Base-by-base conservation (phyloP, 2,888 invertebrate species). In the Escarpia spicata region DNA sequence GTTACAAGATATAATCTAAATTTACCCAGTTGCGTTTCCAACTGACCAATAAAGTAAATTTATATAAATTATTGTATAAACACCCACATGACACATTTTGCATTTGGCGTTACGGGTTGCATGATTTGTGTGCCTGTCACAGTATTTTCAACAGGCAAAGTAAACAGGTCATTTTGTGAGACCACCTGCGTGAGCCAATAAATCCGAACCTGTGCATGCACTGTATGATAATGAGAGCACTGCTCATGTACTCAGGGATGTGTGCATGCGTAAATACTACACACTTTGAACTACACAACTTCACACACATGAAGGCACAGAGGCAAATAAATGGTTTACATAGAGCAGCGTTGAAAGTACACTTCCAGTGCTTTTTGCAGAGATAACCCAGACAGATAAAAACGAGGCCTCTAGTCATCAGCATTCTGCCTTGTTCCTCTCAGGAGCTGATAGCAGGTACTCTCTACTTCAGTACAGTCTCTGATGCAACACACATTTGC, bases 381-480 rank as follows among this genome's bases (percentile, higher is more conserved):
- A 75, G 26, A 75, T 75, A 75, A 75, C 75, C 75, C 75, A 75
- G 75, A 75, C 75, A 75, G 75, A 75, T 75, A 75, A 75, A 37
- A 75, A n/a, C 75, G 19, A 52, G 52, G 52, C 75, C 19, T n/a
- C 75, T n/a, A 75, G 75, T 75, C 75, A 75, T 26, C 75, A 75
- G n/a, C 26, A 6, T n/a, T 26, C 75, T 75, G 52, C 9, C 75
- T 19, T 75, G 75, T 75, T 26, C 26, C 26, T 75, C 6, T 19
- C 75, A 75, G 75, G 15, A 26, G 15, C 52, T 52, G 52, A 52
- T 9, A 52, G 52, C 52, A 52, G 52, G 12, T 45, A 52, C 6
- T 15, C 52, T 52, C 37, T 6, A 75, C n/a, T 0, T 26, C 75
- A 75, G 19, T 75, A 26, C 75, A n/a, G 75, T 75, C 26, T 75